These are phyloP conservation scores for Limnothrissa miodon DNA, from an alignment of 2,113 vertebrate species.

Conservation along the genomic window DNA sequence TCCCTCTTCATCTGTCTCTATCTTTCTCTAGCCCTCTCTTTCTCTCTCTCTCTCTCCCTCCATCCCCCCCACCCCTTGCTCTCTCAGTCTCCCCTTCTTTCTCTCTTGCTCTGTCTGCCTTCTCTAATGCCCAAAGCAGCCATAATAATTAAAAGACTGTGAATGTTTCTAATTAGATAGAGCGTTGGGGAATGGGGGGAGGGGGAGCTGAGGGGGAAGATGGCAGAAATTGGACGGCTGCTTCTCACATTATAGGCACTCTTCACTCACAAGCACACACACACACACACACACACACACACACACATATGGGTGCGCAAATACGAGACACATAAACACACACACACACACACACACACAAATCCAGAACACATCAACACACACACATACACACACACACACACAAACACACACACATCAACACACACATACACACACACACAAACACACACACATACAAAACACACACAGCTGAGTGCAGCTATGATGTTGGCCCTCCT, in stretches of 20 bases:
- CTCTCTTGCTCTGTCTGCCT: not conserved
- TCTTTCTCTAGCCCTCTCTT: not conserved
- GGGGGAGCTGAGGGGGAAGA: not conserved
- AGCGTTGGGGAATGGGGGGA: not conserved
- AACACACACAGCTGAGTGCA: constrained; percentile 15
- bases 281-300: constrained; percentile 57
- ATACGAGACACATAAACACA: constrained; percentile 38
- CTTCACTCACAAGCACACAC: constrained; percentile 50
- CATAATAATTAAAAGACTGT: constrained; percentile 23
- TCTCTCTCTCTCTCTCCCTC: not conserved
- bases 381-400: constrained; percentile 22
- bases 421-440: not conserved
- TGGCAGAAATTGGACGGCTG: constrained; percentile 11
- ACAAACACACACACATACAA: constrained; percentile 5
- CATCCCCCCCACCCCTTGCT: not conserved
- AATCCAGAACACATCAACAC: not conserved
- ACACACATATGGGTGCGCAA: constrained; percentile 22
- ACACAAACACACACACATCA: not conserved
- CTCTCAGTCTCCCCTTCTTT: not conserved
- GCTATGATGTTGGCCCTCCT: constrained; percentile 22
- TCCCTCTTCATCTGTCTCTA: not conserved
- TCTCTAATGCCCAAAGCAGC: constrained; percentile 20
- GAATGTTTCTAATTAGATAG: constrained; percentile 26
- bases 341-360: not conserved
- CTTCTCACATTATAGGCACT: constrained; percentile 26